A percentile compares a stretch with the other conserved stretches of the same genome.
These are phyloP conservation scores for Platycnemis pennipes DNA, from an alignment of 2,888 invertebrate genomes.

Conservation along the genomic window DNA sequence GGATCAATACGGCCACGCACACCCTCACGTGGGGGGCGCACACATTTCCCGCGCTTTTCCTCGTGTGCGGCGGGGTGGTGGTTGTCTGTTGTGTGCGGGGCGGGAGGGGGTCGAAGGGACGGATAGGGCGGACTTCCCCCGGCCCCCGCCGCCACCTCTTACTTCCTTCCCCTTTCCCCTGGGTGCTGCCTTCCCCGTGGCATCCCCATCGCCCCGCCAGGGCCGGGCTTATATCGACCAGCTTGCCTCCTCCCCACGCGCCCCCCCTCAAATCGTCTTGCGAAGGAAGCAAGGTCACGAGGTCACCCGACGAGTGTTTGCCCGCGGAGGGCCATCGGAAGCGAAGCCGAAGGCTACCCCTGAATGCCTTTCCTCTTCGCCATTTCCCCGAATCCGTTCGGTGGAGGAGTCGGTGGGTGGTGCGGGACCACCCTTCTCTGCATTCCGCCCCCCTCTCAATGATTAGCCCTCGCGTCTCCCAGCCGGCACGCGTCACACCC, in stretches of 20 bases:
- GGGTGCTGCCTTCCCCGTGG: background rate
- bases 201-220: conserved; percentile 34
- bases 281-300: conserved; percentile 61
- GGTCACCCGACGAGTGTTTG: conserved; percentile 61
- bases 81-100: conserved; percentile 28
- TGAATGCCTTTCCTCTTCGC: background rate
- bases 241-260: conserved; percentile 13
- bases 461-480: background rate
- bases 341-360: background rate
- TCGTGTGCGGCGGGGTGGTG: conserved; percentile 38
- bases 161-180: background rate
- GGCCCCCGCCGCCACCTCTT: background rate
- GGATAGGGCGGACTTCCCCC: background rate
- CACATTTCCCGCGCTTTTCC: conserved; percentile 67
- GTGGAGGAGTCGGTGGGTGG: background rate
- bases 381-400: background rate
- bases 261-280: conserved; percentile 45
- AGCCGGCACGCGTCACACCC: conserved; percentile 55
- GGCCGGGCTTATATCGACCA: conserved; percentile 59
- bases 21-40: conserved; percentile 29
- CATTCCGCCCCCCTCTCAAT: background rate
- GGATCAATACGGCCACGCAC: conserved; percentile 68
- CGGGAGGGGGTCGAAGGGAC: background rate
- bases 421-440: background rate
- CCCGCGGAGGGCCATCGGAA: conserved; percentile 39